Base-by-base conservation (phyloP, 2,113 vertebrate species). In the Miniopterus natalensis region DNA sequence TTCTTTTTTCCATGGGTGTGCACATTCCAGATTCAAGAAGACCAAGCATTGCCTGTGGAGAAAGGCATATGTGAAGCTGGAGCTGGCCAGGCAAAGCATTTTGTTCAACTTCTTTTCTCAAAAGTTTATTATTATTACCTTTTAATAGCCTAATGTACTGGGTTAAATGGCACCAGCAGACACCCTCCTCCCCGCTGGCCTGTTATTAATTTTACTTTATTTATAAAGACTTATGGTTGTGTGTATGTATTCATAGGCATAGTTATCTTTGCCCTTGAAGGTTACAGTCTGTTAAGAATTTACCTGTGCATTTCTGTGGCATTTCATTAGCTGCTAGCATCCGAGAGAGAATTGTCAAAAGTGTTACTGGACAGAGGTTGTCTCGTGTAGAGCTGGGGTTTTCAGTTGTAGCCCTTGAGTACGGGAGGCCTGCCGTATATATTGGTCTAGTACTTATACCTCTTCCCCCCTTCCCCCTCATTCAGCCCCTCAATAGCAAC, bases 191-290 rank as follows among this genome's bases (percentile, higher is more conserved):
- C 31, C n/a, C 12, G 11, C 45, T 78, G 95, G n/a, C 51, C 74
- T 45, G 8, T 91, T 40, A 29, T 40, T 86, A 84, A 89, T 74
- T 88, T 83, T 85, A 68, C 75, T 51, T 73, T 9, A 70, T 42
- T 91, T 78, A 15, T 4, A 51, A 57, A 42, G 25, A 8, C 9
- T 63, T 89, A 42, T 70, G 61, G 29, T 27, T 66, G 25, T 17
- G 5, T 40, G 2, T 42, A 49, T 57, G 25, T 88, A 51, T 51
- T 78, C 36, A 23, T 31, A 83, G 49, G 84, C 75, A 78, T 75
- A 79, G 51, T 70, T 90, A 36, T 78, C 20, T 83, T 83, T 63
- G 47, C 23, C 63, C 92, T 85, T 42, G 36, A 80, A 40, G 4
- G 31, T 94, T 74, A 40, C 5, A 88, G 27, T 14, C 42, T 36